A percentile compares a stretch with the other conserved stretches of the same genome.
Conservation (phyloP, 1,140 invertebrate genomes). For the Zelostemma sp. region DNA sequence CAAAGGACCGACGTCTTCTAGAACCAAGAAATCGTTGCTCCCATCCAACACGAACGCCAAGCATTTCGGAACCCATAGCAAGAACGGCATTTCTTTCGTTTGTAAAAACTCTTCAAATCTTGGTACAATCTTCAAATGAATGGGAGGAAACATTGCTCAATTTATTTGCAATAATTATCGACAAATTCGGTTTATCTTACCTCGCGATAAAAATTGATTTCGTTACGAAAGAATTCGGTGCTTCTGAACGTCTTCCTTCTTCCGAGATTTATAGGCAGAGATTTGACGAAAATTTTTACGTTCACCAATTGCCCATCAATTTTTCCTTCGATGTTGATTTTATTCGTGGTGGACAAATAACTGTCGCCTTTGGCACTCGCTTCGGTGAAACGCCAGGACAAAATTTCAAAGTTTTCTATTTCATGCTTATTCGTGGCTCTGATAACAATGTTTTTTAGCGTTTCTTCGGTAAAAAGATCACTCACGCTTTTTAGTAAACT, state of each 20-base stretch:
- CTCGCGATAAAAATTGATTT: constrained; percentile 76
- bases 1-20: constrained; percentile 74
- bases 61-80: constrained; percentile 66
- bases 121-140: constrained; percentile 43
- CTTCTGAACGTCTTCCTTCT: constrained; percentile 76
- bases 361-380: constrained; percentile 75
- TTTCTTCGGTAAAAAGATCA: constrained; percentile 64
- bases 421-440: constrained; percentile 41
- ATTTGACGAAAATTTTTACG: constrained; percentile 74
- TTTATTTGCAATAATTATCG: constrained; percentile 11
- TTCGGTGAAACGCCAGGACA: constrained; percentile 63
- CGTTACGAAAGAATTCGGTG: constrained; percentile 78
- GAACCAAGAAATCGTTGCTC: constrained; percentile 75
- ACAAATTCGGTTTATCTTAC: constrained; percentile 55
- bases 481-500: constrained; percentile 44
- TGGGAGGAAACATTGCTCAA: constrained; percentile 56
- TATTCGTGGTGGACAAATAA: constrained; percentile 74
- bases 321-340: constrained; percentile 70
- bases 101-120: constrained; percentile 55
- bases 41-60: constrained; percentile 73
- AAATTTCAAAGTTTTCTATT: constrained; percentile 63
- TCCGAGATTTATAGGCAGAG: constrained; percentile 74
- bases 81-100: constrained; percentile 40
- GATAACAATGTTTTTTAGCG: constrained; percentile 63
- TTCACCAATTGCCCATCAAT: constrained; percentile 44